Percentiles rank a stretch among this genome's conserved stretches.
These are phyloP conservation scores for Calcarius lapponicus DNA, from an alignment of 2,797 vertebrate genomes.

Conservation along the genomic window DNA sequence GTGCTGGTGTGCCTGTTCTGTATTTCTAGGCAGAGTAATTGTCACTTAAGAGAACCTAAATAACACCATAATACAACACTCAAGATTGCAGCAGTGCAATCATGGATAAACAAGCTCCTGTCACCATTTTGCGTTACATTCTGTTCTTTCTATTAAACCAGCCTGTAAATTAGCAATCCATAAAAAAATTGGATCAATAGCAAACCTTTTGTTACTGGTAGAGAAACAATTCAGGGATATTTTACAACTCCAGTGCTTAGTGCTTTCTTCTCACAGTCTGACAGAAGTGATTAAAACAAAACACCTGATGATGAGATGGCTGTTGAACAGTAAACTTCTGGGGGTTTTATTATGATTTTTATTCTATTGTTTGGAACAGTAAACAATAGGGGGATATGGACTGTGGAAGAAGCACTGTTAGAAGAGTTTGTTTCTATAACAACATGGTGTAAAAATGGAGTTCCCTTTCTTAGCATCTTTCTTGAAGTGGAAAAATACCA, in stretches of 20 bases:
- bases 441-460: neutral
- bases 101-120: neutral
- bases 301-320: neutral
- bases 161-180: neutral
- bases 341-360: neutral
- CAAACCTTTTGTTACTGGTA: neutral
- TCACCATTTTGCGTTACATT: neutral
- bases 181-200: neutral
- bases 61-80: neutral
- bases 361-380: neutral
- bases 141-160: neutral
- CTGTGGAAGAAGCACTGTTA: neutral
- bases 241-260: neutral
- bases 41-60: neutral
- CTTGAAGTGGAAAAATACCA: neutral
- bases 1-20: neutral
- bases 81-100: neutral
- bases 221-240: neutral
- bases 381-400: neutral
- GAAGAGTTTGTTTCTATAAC: conserved; percentile 27
- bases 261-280: neutral
- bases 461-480: neutral
- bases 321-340: neutral
- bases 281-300: neutral
- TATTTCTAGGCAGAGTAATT: conserved; percentile 7